Conservation (phyloP, 2,113 vertebrate genomes). For the Caracal caracal region DNA sequence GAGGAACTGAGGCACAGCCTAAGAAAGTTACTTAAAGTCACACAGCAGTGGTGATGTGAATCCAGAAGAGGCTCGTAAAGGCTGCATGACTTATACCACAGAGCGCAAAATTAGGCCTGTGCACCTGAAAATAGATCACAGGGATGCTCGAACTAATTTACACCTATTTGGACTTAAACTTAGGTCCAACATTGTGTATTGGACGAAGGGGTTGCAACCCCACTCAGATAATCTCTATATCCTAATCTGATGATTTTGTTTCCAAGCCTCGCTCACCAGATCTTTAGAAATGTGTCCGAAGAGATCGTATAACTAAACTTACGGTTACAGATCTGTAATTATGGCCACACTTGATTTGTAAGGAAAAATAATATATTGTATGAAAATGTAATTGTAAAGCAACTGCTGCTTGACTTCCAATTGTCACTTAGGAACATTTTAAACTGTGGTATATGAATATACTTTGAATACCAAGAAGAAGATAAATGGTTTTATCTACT, state of each 20-base stretch:
- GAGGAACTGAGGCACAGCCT: background rate
- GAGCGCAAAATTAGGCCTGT: background rate
- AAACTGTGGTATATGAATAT: background rate
- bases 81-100: background rate
- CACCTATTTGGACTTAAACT: background rate
- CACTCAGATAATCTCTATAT: background rate
- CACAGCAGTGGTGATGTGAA: background rate
- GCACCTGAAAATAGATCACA: slow-evolving; percentile 19
- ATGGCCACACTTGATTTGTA: background rate
- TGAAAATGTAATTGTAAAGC: background rate
- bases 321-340: background rate
- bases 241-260: background rate
- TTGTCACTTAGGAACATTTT: background rate
- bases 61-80: background rate
- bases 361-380: background rate
- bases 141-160: background rate
- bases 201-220: background rate
- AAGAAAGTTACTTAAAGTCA: background rate
- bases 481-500: background rate
- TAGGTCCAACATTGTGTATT: background rate
- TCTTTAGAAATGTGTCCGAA: background rate
- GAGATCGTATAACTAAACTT: background rate
- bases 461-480: background rate
- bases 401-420: background rate
- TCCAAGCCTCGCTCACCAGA: background rate